Evolutionary conservation across 2,797 vertebrate species (phyloP).

Genomic region (Florisuga fusca): DNA sequence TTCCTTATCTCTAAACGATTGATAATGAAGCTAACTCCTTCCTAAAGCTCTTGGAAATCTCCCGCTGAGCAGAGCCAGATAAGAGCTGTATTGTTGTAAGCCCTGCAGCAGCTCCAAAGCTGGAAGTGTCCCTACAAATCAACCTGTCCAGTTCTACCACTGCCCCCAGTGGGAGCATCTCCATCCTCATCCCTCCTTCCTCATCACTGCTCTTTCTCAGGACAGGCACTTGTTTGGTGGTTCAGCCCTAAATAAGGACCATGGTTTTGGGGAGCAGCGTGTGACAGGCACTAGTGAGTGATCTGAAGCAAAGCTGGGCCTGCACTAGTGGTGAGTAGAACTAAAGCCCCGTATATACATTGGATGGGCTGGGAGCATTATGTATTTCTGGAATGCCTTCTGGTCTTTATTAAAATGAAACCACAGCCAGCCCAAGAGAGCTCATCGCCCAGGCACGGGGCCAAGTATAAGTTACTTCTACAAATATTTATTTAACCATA

Average conservation of each 20-base stretch:
- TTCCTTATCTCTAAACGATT: background rate
- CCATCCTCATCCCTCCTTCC: background rate
- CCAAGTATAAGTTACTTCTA: conserved; percentile 76
- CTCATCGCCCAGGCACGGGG: conserved; percentile 65
- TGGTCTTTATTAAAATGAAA: conserved; percentile 79
- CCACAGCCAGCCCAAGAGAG: conserved; percentile 73
- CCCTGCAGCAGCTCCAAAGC: background rate
- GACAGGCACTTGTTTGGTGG: background rate
- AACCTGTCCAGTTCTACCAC: background rate
- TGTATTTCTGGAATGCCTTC: conserved; percentile 74
- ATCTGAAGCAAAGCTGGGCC: background rate
- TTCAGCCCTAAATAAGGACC: background rate
- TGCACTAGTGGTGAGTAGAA: background rate
- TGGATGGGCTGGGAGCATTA: conserved; percentile 55
- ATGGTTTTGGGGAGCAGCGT: background rate
- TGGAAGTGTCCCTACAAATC: background rate
- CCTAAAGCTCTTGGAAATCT: conserved; percentile 17
- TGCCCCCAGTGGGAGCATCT: accelerated
- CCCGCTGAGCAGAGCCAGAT: background rate
- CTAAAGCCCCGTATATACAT: conserved; percentile 53
- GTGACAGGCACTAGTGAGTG: background rate
- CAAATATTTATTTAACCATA: conserved; percentile 81
- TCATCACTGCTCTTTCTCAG: background rate
- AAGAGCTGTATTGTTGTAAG: background rate
- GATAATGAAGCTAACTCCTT: background rate